Conservation (phyloP, 2,888 invertebrate species). For the Synanthedon tipuliformis region DNA sequence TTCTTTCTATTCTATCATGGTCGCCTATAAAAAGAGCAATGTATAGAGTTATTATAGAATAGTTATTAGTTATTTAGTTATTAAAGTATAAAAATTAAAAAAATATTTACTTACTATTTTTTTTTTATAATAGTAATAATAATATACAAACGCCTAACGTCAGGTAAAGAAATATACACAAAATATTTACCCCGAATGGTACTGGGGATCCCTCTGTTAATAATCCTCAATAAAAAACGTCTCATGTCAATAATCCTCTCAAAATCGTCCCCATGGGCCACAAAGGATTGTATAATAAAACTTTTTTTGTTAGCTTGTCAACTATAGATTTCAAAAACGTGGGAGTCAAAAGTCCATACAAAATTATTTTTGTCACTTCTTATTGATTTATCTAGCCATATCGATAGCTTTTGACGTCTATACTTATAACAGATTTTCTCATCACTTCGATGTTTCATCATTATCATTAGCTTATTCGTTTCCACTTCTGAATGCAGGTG, state of each 20-base stretch:
- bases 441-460: too few relatives aligned
- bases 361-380: neutral
- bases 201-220: constrained; percentile 23
- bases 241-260: constrained; percentile 44
- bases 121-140: too few relatives aligned
- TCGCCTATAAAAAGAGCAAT: too few relatives aligned
- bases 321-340: constrained; percentile 14
- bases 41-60: too few relatives aligned
- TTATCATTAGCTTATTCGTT: too few relatives aligned
- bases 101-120: too few relatives aligned
- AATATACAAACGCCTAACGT: too few relatives aligned
- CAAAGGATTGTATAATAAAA: constrained; percentile 3
- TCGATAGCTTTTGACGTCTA: neutral
- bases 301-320: constrained; percentile 12
- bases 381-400: neutral
- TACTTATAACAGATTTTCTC: neutral
- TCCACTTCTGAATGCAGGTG: too few relatives aligned
- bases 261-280: constrained; percentile 8
- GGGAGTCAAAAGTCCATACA: constrained; percentile 13
- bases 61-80: too few relatives aligned
- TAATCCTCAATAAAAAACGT: constrained; percentile 29
- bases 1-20: too few relatives aligned
- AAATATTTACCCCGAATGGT: neutral
- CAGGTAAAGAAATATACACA: too few relatives aligned
- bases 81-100: too few relatives aligned